Percentiles rank a stretch among this genome's conserved stretches.
Evolutionary conservation across 2,797 vertebrate genomes (phyloP).

Genomic region (Macropus fuliginosus): DNA sequence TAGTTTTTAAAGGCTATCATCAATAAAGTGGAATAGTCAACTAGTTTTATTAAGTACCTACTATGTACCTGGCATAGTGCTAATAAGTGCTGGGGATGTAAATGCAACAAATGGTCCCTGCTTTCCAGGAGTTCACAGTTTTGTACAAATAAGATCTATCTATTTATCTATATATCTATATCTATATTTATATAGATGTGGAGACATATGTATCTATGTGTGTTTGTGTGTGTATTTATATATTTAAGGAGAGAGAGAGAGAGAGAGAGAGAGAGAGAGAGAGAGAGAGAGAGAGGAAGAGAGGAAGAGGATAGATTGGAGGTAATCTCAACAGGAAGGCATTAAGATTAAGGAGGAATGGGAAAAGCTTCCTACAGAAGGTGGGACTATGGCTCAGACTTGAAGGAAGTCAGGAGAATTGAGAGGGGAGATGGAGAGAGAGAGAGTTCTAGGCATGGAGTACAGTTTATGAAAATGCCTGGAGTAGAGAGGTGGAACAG

Average conservation of each 20-base stretch:
- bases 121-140: not conserved
- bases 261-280: too few relatives aligned
- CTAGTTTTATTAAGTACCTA: not conserved
- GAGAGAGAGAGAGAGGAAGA: too few relatives aligned
- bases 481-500: not conserved
- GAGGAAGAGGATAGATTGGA: not conserved
- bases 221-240: too few relatives aligned
- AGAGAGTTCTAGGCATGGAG: not conserved
- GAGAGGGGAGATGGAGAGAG: not conserved
- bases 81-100: not conserved
- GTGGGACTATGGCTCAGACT: not conserved
- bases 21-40: not conserved
- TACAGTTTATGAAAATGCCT: not conserved
- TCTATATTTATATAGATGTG: too few relatives aligned
- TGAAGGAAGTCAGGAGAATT: not conserved
- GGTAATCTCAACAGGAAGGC: not conserved
- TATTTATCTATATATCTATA: too few relatives aligned
- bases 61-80: not conserved
- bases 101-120: not conserved
- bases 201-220: too few relatives aligned
- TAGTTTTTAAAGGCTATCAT: not conserved
- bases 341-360: not conserved
- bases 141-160: not conserved
- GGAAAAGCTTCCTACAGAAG: not conserved
- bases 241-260: too few relatives aligned